Evolutionary conservation across 2,797 vertebrate genomes (phyloP).

Genomic region (Leptodactylus fallax): DNA sequence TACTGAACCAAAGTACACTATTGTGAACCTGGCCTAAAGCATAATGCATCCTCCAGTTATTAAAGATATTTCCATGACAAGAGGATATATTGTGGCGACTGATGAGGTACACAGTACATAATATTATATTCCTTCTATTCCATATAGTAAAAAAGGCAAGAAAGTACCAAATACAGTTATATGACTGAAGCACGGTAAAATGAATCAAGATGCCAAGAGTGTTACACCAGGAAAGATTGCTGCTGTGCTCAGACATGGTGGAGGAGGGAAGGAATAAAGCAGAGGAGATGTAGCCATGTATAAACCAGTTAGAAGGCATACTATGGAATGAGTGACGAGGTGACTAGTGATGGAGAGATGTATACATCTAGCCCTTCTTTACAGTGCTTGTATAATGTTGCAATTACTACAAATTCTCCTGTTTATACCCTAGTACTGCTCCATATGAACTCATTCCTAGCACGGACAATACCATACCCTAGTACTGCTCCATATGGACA

Average conservation of each 20-base stretch:
- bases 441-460: too few relatives aligned
- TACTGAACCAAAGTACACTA: not conserved
- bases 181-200: not conserved
- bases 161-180: not conserved
- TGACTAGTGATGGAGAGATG: too few relatives aligned
- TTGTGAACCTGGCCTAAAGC: not conserved
- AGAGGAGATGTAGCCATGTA: not conserved
- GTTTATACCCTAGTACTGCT: too few relatives aligned
- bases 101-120: not conserved
- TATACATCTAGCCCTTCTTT: too few relatives aligned
- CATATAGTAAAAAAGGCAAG: not conserved
- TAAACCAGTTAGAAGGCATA: too few relatives aligned
- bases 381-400: too few relatives aligned
- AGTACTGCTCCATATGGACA: too few relatives aligned
- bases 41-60: not conserved
- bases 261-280: not conserved
- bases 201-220: not conserved
- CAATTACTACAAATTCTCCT: too few relatives aligned
- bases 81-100: not conserved
- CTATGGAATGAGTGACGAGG: too few relatives aligned
- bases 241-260: too few relatives aligned
- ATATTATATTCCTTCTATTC: not conserved
- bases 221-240: too few relatives aligned
- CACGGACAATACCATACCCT: too few relatives aligned
- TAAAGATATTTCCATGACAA: not conserved